A percentile compares a stretch with the other conserved stretches of the same genome.
Evolutionary conservation across 1,140 invertebrate species (phyloP).

Genomic region (Adoxophyes honmai): DNA sequence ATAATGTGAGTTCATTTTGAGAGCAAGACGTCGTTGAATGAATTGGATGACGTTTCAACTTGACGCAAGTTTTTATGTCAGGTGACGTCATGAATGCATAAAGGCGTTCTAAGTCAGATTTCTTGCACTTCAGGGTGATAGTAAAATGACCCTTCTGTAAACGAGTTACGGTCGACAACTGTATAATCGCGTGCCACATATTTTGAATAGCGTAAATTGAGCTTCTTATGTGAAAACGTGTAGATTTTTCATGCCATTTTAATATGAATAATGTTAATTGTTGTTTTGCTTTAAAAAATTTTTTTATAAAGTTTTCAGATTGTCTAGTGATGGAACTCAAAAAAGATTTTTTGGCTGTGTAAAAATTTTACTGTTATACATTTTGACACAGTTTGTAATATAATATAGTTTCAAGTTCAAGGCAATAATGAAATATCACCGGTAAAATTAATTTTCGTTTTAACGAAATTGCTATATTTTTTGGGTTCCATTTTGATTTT

Average conservation of each 20-base stretch:
- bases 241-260: conserved; percentile 15
- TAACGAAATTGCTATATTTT: no score
- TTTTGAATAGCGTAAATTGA: conserved; percentile 5
- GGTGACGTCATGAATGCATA: not conserved
- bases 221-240: not conserved
- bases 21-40: no score
- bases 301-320: not conserved
- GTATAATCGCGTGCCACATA: not conserved
- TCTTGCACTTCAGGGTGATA: not conserved
- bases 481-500: no score
- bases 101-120: not conserved
- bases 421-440: not conserved
- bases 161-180: not conserved
- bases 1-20: no score
- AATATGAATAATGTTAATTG: not conserved
- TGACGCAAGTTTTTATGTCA: no score
- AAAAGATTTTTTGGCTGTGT: not conserved
- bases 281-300: conserved; percentile 8
- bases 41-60: no score
- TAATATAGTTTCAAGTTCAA: not conserved
- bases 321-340: not conserved
- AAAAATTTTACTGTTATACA: not conserved
- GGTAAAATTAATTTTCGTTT: no score
- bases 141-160: not conserved
- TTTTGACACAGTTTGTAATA: not conserved